Conservation (phyloP, 2,888 invertebrate genomes). For the Macrophya alboannulata region DNA sequence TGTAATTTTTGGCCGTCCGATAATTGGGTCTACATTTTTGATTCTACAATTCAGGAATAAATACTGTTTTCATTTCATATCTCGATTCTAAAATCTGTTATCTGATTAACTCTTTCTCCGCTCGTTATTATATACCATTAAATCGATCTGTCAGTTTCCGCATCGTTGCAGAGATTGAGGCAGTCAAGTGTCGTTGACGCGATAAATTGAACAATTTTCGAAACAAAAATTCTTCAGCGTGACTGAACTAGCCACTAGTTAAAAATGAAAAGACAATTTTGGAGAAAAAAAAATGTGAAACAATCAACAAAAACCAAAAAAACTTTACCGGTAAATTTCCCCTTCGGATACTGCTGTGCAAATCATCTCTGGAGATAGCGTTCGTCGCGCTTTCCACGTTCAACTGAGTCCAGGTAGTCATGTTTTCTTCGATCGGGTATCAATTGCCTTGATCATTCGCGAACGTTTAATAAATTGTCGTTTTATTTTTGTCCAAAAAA, state of each 20-base stretch:
- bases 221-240: not conserved
- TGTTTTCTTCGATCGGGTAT: constrained; percentile 58
- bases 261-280: not conserved
- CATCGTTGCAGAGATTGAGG: not conserved
- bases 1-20: not conserved
- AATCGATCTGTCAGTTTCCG: not conserved
- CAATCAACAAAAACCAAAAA: constrained; percentile 12
- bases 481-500: not conserved
- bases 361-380: constrained; percentile 87
- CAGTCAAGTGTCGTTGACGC: not conserved
- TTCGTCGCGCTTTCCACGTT: constrained; percentile 79
- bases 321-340: constrained; percentile 72
- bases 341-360: constrained; percentile 80
- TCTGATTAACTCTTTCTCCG: not conserved
- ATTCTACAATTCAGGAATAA: not conserved
- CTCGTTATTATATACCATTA: not conserved
- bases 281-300: not conserved
- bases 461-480: constrained; percentile 26
- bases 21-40: not conserved
- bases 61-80: not conserved
- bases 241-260: not conserved
- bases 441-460: constrained; percentile 35
- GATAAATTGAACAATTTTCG: not conserved
- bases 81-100: not conserved
- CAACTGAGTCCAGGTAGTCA: constrained; percentile 76